Percentiles rank a stretch among this genome's conserved stretches.
Conservation (phyloP, 2,113 vertebrate species). For the Zosterops japonicus region DNA sequence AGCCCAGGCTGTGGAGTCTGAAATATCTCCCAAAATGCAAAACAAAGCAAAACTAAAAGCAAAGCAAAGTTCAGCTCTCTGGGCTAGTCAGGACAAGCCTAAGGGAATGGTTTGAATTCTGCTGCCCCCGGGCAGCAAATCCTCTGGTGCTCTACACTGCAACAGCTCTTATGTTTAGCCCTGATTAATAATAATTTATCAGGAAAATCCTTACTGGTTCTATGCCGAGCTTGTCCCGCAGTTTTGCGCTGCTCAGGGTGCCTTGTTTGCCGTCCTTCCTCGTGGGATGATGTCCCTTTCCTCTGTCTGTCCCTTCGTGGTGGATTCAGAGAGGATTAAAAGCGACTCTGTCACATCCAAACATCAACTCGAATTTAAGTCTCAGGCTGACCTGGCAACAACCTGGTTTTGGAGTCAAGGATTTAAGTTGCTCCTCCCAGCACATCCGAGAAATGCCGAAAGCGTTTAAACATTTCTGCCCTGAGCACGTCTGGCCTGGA, state of each 20-base stretch:
- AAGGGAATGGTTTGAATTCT: background rate
- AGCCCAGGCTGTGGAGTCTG: background rate
- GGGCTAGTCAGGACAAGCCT: background rate
- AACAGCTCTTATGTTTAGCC: rapidly evolving
- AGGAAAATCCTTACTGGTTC: conserved; percentile 33
- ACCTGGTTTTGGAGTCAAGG: conserved; percentile 24
- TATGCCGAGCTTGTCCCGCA: background rate
- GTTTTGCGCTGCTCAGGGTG: background rate
- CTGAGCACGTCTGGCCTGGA: conserved; percentile 41
- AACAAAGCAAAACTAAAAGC: background rate
- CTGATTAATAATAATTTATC: background rate
- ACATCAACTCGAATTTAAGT: conserved; percentile 59
- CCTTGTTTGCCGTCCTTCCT: background rate
- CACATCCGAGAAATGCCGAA: background rate
- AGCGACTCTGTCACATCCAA: conserved; percentile 20
- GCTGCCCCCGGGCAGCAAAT: background rate
- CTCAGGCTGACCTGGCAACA: conserved; percentile 44
- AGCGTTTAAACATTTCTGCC: conserved; percentile 47
- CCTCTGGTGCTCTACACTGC: background rate
- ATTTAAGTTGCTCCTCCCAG: conserved; percentile 28
- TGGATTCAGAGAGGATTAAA: conserved; percentile 53
- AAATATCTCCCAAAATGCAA: background rate
- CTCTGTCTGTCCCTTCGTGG: background rate
- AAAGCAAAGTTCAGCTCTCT: background rate
- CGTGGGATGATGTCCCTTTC: background rate